Evolutionary conservation across 2,888 invertebrate genomes (phyloP).

Genomic region (Rambutsinella grinnellia): DNA sequence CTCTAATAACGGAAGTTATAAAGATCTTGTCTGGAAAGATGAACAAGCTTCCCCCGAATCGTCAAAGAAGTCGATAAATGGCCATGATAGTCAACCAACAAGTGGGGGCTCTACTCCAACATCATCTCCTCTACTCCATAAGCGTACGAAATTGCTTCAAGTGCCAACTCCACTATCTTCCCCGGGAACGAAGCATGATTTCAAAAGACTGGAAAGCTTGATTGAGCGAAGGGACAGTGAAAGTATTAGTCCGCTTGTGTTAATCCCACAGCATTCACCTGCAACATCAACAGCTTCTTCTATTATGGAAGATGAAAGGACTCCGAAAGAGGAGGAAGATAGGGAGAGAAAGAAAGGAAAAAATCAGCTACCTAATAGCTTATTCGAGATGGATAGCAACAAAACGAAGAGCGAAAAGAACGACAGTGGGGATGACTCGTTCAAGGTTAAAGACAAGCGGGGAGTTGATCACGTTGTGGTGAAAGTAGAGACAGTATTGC

Average conservation of each 20-base stretch:
- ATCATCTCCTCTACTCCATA: slow-evolving; percentile 12
- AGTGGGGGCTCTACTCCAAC: slow-evolving; percentile 17
- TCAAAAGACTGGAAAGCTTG: slow-evolving; percentile 63
- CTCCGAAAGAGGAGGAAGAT: not conserved
- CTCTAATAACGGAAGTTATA: slow-evolving; percentile 17
- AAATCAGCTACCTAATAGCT: no score
- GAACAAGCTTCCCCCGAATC: not conserved
- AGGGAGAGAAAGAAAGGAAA: no score
- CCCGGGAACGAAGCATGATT: slow-evolving; percentile 57
- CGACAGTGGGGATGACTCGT: slow-evolving; percentile 14
- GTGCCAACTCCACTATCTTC: slow-evolving; percentile 40
- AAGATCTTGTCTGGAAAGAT: slow-evolving; percentile 18
- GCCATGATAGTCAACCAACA: not conserved
- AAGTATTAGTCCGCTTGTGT: slow-evolving; percentile 47
- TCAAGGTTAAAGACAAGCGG: slow-evolving; percentile 33
- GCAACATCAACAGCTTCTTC: slow-evolving; percentile 36
- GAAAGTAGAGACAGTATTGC: not conserved
- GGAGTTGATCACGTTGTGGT: no score
- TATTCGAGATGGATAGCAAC: no score
- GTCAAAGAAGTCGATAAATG: slow-evolving; percentile 13
- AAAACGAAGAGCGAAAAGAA: no score
- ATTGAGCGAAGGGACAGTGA: slow-evolving; percentile 63
- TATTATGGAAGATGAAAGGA: slow-evolving; percentile 13
- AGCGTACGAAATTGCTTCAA: not conserved
- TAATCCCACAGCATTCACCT: slow-evolving; percentile 39